Conservation (phyloP, 2,888 invertebrate genomes). For the Perdita meconis region DNA sequence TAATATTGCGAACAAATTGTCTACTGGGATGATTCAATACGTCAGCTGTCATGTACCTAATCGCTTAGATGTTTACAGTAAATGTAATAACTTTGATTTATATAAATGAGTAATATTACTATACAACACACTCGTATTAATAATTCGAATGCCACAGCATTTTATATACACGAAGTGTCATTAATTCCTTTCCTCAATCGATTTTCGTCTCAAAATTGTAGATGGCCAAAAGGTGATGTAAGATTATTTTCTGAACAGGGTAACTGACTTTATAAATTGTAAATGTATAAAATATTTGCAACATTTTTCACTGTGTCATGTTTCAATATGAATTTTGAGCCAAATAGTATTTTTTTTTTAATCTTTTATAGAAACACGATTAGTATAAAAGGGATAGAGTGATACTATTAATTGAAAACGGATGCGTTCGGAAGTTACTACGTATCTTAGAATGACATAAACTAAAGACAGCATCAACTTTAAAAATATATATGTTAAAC, state of each 20-base stretch:
- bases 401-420: constrained; percentile 24
- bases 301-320: constrained; percentile 34
- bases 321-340: constrained; percentile 48
- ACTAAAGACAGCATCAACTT: constrained; percentile 54
- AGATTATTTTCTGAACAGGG: constrained; percentile 34
- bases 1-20: constrained; percentile 35
- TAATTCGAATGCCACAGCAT: constrained; percentile 47
- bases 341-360: constrained; percentile 23
- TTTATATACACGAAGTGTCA: constrained; percentile 49
- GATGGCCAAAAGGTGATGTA: constrained; percentile 33
- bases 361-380: constrained; percentile 39
- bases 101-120: constrained; percentile 47
- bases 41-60: constrained; percentile 27
- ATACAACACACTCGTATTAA: constrained; percentile 55
- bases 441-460: constrained; percentile 43
- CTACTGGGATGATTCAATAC: constrained; percentile 39
- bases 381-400: constrained; percentile 49
- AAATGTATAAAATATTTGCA: constrained; percentile 57
- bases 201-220: constrained; percentile 32
- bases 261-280: constrained; percentile 36
- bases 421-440: constrained; percentile 32
- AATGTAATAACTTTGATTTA: constrained; percentile 54
- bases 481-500: constrained; percentile 56
- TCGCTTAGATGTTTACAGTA: constrained; percentile 57
- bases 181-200: constrained; percentile 7